A percentile compares a stretch with the other conserved stretches of the same genome.
Evolutionary conservation across 2,797 vertebrate species (phyloP).

Genomic region (Phyllotis vaccarum): DNA sequence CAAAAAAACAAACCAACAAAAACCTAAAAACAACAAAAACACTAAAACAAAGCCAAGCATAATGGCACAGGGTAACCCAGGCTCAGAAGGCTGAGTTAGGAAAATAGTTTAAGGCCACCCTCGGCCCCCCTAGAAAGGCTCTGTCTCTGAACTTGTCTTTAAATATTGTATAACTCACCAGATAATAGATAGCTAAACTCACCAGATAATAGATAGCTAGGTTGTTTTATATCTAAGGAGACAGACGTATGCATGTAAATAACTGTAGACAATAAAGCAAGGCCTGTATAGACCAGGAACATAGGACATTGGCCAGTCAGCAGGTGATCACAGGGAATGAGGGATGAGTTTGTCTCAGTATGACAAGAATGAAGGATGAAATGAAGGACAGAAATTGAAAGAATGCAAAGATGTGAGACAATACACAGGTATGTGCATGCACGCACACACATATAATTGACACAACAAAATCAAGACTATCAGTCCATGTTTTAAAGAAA

Average conservation of each 20-base stretch:
- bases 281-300: background rate
- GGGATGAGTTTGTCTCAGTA: background rate
- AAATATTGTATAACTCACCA: background rate
- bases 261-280: background rate
- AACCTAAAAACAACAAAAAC: background rate
- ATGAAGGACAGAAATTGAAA: background rate
- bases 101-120: background rate
- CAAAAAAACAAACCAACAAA: too few relatives aligned
- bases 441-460: too few relatives aligned
- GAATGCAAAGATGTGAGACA: background rate
- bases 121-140: background rate
- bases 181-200: too few relatives aligned
- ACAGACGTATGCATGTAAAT: background rate
- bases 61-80: too few relatives aligned
- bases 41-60: background rate
- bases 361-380: background rate
- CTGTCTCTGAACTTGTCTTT: background rate
- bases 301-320: background rate
- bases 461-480: background rate
- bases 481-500: constrained; percentile 12
- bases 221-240: constrained; percentile 20
- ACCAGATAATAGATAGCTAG: background rate
- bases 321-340: background rate
- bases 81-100: background rate
- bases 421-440: too few relatives aligned